phyloP scores from a whole-genome alignment of 2,113 vertebrate species.

The Muscicapa adusta region DNA sequence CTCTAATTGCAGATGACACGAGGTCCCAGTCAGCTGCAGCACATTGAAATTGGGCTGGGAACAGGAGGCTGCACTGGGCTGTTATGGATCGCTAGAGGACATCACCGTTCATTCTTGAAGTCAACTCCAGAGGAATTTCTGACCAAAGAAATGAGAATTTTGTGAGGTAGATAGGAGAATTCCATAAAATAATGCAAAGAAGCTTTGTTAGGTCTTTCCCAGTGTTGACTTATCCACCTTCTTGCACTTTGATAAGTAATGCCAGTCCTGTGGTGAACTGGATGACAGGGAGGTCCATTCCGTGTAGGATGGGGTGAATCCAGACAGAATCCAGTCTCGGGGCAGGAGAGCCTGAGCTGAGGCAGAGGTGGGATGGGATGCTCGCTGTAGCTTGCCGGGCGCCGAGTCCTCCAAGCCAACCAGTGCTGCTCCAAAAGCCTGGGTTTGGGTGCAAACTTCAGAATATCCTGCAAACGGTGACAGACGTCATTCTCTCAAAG shows the following conservation, averaged over 20 bases:
- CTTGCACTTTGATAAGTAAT: conserved; percentile 82
- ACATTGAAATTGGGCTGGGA: conserved; percentile 24
- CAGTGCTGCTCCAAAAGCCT: background rate
- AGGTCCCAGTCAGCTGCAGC: conserved; percentile 42
- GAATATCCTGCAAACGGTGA: background rate
- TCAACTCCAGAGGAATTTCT: conserved; percentile 5
- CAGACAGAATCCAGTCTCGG: conserved; percentile 32
- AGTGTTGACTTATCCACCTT: conserved; percentile 82
- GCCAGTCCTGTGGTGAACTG: conserved; percentile 72
- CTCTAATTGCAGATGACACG: conserved; percentile 13
- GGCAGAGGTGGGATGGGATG: background rate
- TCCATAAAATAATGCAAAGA: conserved; percentile 56
- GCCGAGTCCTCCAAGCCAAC: rapidly evolving
- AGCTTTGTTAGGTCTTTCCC: background rate
- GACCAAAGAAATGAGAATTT: background rate
- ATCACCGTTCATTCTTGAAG: conserved; percentile 92
- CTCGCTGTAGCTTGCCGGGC: background rate
- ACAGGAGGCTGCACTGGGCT: background rate
- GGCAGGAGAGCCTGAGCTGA: background rate
- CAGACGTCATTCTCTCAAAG: background rate
- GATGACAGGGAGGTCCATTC: conserved; percentile 80
- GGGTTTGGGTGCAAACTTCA: background rate
- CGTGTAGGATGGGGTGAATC: background rate
- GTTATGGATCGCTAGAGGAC: conserved; percentile 85
- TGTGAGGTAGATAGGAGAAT: conserved; percentile 28